Conservation (phyloP, 2,113 vertebrate species). For the Verasper variegatus region DNA sequence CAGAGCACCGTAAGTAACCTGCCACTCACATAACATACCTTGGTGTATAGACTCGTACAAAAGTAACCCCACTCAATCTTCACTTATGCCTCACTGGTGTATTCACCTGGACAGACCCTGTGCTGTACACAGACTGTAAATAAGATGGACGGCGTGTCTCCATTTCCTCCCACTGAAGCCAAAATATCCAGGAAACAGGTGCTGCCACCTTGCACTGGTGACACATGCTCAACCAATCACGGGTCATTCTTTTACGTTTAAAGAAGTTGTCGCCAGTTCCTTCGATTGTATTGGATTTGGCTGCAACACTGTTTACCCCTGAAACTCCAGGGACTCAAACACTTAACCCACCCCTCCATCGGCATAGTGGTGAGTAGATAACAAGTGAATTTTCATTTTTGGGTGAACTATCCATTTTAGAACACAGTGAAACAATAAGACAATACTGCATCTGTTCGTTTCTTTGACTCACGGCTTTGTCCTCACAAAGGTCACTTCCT, state of each 20-base stretch:
- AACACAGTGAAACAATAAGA: no score
- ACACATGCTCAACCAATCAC: not conserved
- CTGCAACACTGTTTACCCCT: no score
- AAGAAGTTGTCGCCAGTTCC: no score
- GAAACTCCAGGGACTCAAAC: no score
- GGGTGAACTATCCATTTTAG: no score
- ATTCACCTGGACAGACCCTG: not conserved
- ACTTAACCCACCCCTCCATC: no score
- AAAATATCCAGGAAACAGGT: not conserved
- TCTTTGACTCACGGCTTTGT: no score
- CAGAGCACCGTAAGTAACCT: slow-evolving; percentile 59
- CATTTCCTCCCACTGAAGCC: not conserved
- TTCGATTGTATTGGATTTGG: no score
- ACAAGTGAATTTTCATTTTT: no score
- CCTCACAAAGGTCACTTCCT: no score
- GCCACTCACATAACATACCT: slow-evolving; percentile 40
- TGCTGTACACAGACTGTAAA: not conserved
- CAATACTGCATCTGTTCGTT: no score
- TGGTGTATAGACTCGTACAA: not conserved
- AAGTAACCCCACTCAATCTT: not conserved
- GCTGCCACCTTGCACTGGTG: not conserved
- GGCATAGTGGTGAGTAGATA: no score
- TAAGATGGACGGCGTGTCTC: not conserved
- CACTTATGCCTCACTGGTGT: not conserved
- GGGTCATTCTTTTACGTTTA: not conserved